Conservation (phyloP, 30 jellyfish, hydroid and myxozoan genomes). For the Cassiopea andromeda region DNA sequence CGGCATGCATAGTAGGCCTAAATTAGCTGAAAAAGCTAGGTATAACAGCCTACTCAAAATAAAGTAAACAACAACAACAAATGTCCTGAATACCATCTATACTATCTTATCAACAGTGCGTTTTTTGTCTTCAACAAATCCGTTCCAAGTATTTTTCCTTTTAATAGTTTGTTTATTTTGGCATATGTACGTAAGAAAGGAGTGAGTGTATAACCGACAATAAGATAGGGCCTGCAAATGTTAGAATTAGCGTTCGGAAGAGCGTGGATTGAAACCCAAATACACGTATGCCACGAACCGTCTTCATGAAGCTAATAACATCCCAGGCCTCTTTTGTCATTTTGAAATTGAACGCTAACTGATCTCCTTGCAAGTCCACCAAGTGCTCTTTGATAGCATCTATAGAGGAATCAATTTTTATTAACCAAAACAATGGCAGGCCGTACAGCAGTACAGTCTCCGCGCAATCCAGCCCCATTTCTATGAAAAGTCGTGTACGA, state of each 20-base stretch:
- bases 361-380: conserved; percentile 8
- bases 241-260: conserved; percentile 22
- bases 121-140: background rate
- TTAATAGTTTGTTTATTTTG: background rate
- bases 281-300: conserved; percentile 5
- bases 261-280: conserved; percentile 40
- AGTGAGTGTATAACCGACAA: conserved; percentile 17
- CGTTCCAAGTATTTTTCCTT: background rate
- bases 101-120: background rate
- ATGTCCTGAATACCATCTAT: too few relatives aligned
- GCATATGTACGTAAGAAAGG: conserved; percentile 2
- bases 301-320: background rate
- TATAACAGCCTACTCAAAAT: too few relatives aligned
- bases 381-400: background rate
- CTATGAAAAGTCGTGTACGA: conserved; percentile 4
- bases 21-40: too few relatives aligned
- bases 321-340: conserved; percentile 25
- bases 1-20: too few relatives aligned
- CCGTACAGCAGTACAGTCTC: conserved; percentile 26
- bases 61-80: too few relatives aligned
- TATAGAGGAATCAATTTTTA: background rate
- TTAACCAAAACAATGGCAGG: conserved; percentile 8
- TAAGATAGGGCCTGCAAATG: conserved; percentile 34
- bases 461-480: conserved; percentile 13
- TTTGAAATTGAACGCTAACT: background rate